phyloP scores from a whole-genome alignment of 2,888 invertebrate species.

The Rhagonycha fulva region DNA sequence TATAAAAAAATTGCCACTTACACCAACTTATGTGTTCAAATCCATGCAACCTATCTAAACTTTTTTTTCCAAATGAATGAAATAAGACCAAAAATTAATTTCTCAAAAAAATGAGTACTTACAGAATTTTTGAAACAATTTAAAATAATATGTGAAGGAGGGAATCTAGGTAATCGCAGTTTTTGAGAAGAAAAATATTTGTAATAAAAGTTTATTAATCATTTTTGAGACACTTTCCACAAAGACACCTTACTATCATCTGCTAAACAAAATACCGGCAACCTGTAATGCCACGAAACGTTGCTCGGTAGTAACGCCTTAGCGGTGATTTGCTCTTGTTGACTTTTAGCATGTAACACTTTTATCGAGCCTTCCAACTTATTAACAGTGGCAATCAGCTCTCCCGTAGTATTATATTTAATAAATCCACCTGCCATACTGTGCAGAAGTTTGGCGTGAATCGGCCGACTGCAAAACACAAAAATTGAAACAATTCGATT shows the following conservation, averaged over 20 bases:
- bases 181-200: neutral
- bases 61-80: too few species aligned
- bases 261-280: slow-evolving; percentile 64
- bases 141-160: too few species aligned
- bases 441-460: slow-evolving; percentile 63
- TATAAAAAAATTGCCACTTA: too few species aligned
- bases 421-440: slow-evolving; percentile 66
- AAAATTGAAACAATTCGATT: neutral
- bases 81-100: too few species aligned
- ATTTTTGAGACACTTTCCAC: slow-evolving; percentile 61
- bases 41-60: too few species aligned
- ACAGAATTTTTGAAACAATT: too few species aligned
- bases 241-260: slow-evolving; percentile 64
- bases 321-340: slow-evolving; percentile 61
- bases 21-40: too few species aligned
- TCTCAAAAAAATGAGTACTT: too few species aligned
- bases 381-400: slow-evolving; percentile 70
- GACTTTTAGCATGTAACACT: slow-evolving; percentile 63
- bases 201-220: slow-evolving; percentile 26
- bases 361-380: slow-evolving; percentile 68
- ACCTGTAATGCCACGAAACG: slow-evolving; percentile 65
- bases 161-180: neutral
- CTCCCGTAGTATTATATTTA: slow-evolving; percentile 65
- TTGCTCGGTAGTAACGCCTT: slow-evolving; percentile 62
- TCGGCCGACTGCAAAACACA: slow-evolving; percentile 60